Evolutionary conservation across 2,113 vertebrate species (phyloP).

Genomic region (Callipepla californica): DNA sequence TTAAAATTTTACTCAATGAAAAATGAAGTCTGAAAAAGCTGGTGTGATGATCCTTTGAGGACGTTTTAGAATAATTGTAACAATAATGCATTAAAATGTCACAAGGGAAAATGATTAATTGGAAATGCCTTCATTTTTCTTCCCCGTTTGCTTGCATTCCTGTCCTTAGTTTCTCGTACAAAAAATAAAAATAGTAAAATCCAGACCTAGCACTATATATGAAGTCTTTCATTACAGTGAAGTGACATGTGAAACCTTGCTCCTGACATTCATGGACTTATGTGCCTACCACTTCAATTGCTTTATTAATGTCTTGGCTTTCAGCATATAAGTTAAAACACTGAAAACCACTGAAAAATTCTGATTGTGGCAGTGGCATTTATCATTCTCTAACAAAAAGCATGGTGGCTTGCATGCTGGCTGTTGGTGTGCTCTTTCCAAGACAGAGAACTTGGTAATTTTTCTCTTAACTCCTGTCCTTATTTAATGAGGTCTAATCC

Average conservation of each 20-base stretch:
- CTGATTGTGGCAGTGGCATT: conserved; percentile 59
- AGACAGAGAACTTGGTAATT: neutral
- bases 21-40: conserved; percentile 75
- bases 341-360: conserved; percentile 54
- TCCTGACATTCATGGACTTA: conserved; percentile 75
- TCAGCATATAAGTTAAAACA: conserved; percentile 65
- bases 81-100: conserved; percentile 85
- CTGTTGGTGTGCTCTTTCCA: conserved; percentile 21
- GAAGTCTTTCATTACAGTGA: conserved; percentile 69
- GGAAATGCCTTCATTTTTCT: conserved; percentile 79
- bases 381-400: conserved; percentile 66
- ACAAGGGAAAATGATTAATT: conserved; percentile 80
- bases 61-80: conserved; percentile 80
- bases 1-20: conserved; percentile 77
- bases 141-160: conserved; percentile 68
- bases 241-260: conserved; percentile 74
- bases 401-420: conserved; percentile 7
- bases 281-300: conserved; percentile 58
- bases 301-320: conserved; percentile 77
- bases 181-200: conserved; percentile 67
- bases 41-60: conserved; percentile 71
- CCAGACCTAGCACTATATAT: conserved; percentile 6
- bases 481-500: neutral
- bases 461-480: neutral
- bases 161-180: conserved; percentile 41